Base-by-base conservation (phyloP, 2,797 vertebrate genomes). In the Parambassis ranga region DNA sequence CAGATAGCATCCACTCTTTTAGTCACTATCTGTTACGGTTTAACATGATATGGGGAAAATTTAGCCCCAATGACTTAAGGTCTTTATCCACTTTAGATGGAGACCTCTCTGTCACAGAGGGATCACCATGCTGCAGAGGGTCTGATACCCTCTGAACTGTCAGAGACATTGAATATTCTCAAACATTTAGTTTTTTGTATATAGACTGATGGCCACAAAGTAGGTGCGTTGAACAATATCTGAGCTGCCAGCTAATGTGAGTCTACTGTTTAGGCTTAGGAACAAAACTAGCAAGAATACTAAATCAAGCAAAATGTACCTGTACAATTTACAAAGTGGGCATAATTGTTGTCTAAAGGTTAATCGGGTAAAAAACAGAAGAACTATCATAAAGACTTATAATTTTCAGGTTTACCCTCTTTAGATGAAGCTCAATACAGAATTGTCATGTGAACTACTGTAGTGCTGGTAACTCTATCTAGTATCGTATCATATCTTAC, bases 21-120 rank as follows among this genome's bases (percentile, higher is more conserved):
- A 89, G 87, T 93, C 87, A 83, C 77, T 85, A 78, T 82, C 80
- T 82, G 38, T 89, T 86, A 81, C 84, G 85, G 77, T 89, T 90
- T 89, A 81, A 69, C 82, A 63, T 91, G 84, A 87, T 85, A 71
- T 87, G 77, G 39, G 33, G 78, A 74, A 81, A 78, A 68, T 83
- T 74, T 78, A 73, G 82, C 86, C 80, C 82, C 86, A 83, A 69
- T 91, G 90, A 91, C 83, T 68, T 75, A 64, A 62, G 76, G 74
- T 69, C 80, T 85, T 91, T 91, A 77, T 93, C 93, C 83, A 87
- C 86, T 83, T 85, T 47, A 88, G 84, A 92, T 87, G 83, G 79
- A 66, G 11, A 13, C 39, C 22, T 38, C 11, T 66, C 10, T 35
- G 11, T 66, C 65, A 67, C 33, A 49, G 61, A 70, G 55, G 27